Percentiles rank a stretch among this genome's conserved stretches.
phyloP scores from a whole-genome alignment of 2,797 vertebrate genomes.

The Mastacembelus armatus region DNA sequence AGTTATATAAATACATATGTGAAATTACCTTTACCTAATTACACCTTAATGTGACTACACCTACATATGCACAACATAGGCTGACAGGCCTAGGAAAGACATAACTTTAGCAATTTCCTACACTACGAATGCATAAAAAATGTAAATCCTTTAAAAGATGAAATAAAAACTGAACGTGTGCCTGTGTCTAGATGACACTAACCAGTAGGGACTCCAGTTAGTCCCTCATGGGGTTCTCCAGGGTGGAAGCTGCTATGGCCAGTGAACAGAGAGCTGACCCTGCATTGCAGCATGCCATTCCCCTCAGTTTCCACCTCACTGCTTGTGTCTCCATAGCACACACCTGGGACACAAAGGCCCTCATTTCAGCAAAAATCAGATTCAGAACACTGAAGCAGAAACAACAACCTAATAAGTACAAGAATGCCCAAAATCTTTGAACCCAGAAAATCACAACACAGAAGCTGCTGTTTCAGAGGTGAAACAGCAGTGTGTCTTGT shows the following conservation, averaged over 20 bases:
- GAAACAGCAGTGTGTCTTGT: background rate
- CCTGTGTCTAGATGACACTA: conserved; percentile 28
- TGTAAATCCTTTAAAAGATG: background rate
- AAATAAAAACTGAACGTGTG: background rate
- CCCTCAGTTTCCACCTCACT: conserved; percentile 84
- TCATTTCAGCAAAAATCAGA: conserved; percentile 2
- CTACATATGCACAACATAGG: no score
- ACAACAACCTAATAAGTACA: background rate
- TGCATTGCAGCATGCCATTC: conserved; percentile 77
- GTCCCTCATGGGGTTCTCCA: conserved; percentile 78
- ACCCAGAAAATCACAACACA: background rate
- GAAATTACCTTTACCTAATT: no score
- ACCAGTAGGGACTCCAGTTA: conserved; percentile 78
- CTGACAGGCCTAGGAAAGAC: background rate
- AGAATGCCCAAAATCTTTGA: background rate
- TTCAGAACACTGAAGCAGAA: conserved; percentile 10
- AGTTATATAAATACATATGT: no score
- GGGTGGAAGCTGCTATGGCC: conserved; percentile 83
- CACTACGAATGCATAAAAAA: background rate
- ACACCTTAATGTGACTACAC: background rate
- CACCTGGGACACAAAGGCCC: conserved; percentile 73
- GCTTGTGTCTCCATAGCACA: conserved; percentile 84
- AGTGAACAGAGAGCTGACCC: conserved; percentile 83
- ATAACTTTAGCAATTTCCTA: no score
- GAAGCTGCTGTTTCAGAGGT: background rate